Base-by-base conservation (phyloP, 2,888 invertebrate species). In the Oegoconia quadripuncta region DNA sequence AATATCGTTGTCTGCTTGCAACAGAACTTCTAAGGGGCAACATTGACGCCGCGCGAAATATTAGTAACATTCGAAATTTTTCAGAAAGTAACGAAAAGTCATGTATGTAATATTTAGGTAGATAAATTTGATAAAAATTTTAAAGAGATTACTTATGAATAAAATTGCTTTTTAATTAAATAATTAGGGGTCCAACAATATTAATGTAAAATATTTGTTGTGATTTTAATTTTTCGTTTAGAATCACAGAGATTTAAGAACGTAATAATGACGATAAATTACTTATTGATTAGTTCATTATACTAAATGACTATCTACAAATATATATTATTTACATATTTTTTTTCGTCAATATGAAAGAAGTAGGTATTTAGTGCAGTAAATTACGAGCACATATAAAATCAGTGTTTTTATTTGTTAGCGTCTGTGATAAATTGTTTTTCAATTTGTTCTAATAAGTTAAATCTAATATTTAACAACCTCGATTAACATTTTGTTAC, bases 61-160 rank as follows among this genome's bases (percentile, higher is more conserved):
- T 53, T 57, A 54, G 55, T 59, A 72, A 65, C 70, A 68, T 68
- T 78, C 65, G 48, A 72, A 78, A 74, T 54, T 67, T 64, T 73
- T 69, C 72, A 65, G 66, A 40, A 74, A 60, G 52, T 68, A 65
- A 69, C 60, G 50, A 70, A 69, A 63, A 74, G 74, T 74, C 77
- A 72, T 71, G 73, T 73, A 59, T 59, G 59, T 67, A 73, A 72
- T 75, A 76, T 73, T 75, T 86, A 86, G 82, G 74, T 87, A 87
- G 86, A 74, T 69, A 71, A 81, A 80, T 79, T 82, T 80, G 80
- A 80, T 80, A 83, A 80, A 77, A 66, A 39, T 82, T 86, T 83
- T 81, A 79, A 82, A 75, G 70, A 80, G 71, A 75, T 79, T 74
- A 81, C 76, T 81, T 84, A 82, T 81, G 73, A 80, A 79, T 75